Percentiles rank a stretch among this genome's conserved stretches.
Evolutionary conservation across 2,888 invertebrate genomes (phyloP).

Genomic region (Drosophila meridionalis): DNA sequence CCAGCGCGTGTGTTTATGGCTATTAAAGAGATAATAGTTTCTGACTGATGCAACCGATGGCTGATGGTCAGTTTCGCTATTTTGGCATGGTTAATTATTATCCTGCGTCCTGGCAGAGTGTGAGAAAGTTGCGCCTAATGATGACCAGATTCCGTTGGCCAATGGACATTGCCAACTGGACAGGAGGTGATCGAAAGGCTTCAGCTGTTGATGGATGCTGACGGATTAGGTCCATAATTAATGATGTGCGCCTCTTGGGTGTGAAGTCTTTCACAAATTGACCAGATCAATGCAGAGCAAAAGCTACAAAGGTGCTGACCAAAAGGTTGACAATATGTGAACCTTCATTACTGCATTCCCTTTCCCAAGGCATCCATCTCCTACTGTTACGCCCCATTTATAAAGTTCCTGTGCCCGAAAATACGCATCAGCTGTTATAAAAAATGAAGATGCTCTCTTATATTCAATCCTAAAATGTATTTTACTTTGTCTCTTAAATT

Average conservation of each 20-base stretch:
- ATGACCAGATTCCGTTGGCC: conserved; percentile 37
- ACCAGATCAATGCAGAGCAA: conserved; percentile 56
- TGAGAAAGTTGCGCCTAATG: conserved; percentile 79
- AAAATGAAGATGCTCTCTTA: background rate
- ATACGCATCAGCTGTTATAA: background rate
- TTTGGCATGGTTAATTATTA: conserved; percentile 84
- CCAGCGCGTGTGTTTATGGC: conserved; percentile 83
- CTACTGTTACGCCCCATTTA: background rate
- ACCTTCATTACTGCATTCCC: conserved; percentile 22
- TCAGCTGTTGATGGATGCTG: conserved; percentile 68
- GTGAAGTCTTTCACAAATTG: conserved; percentile 59
- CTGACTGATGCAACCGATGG: conserved; percentile 52
- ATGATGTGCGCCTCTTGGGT: conserved; percentile 65
- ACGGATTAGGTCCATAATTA: conserved; percentile 82
- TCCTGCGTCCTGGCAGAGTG: conserved; percentile 59
- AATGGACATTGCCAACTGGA: conserved; percentile 30
- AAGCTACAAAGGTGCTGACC: conserved; percentile 44
- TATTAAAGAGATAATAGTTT: conserved; percentile 83
- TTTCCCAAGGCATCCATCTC: conserved; percentile 24
- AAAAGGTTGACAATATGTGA: conserved; percentile 21
- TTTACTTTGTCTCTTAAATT: background rate
- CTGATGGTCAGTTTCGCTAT: conserved; percentile 82
- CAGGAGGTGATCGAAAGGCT: conserved; percentile 62
- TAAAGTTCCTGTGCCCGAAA: background rate
- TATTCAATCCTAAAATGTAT: background rate